Base-by-base conservation (phyloP, 23 tunicate species). In the Halocynthia roretzi region DNA sequence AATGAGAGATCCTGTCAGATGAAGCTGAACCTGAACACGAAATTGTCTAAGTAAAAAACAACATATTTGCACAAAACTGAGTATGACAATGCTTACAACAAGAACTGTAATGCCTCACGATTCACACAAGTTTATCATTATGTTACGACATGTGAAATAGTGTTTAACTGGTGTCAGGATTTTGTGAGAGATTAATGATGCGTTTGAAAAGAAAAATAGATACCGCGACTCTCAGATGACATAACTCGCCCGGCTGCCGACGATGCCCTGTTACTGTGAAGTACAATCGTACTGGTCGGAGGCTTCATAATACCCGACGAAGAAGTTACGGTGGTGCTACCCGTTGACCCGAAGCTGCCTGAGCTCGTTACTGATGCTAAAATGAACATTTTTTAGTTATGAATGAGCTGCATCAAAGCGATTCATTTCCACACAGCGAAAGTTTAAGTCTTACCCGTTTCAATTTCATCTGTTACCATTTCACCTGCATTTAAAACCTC, bases 331-430 rank as follows among this genome's bases (percentile, higher is more conserved):
- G 78, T 74, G 10, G 76, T 66, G 18, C 84, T 78, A 22, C 79
- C 95, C 18, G 57, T 71, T 7, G 96, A 89, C 2, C 86, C 96
- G 52, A 71, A 89, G 58, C 96, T 89, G 7, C 96, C 96, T 8
- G 88, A 84, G 67, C 96, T 83, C 7, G 95, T 82, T 9, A 89
- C 69, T 0, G 95, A 88, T 71, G 74, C 95, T 88, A 77, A 22
- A 69, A 14, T 8, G 51, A 18, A 80, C 15, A 31, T 31, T 31
- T 31, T 31, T 31, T 31, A 31, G 44, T 4, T 31, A 4, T 31
- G 44, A 31, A 31, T 31, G 44, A 0, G 44, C 68, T 0, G 66
- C 14, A 71, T 10, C 17, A 56, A 20, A 11, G 15, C 66, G n/a
- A 44, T 23, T 12, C 77, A 50, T 0, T 20, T 20, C 40, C 31